These are phyloP conservation scores for Lophotriccus pileatus DNA, from an alignment of 2,797 vertebrate species.

Conservation along the genomic window DNA sequence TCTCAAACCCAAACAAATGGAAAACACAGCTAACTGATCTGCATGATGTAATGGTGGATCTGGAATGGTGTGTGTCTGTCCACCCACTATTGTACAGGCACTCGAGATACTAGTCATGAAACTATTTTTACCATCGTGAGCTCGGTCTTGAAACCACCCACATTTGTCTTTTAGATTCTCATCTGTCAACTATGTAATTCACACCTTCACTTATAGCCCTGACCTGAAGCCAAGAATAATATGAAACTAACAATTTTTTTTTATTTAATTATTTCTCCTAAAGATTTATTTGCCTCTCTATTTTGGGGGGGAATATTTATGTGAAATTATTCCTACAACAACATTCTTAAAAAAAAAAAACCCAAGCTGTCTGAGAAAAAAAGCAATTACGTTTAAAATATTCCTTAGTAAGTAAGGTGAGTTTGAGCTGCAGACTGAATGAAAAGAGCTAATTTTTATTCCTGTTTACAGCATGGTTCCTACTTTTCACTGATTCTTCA, in stretches of 20 bases:
- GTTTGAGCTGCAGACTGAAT: neutral
- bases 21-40: neutral
- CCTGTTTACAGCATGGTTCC: neutral
- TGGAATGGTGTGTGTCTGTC: conserved; percentile 34
- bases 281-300: neutral
- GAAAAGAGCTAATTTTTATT: neutral
- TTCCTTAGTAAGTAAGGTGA: neutral
- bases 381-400: neutral
- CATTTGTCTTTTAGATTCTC: conserved; percentile 51
- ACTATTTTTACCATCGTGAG: conserved; percentile 32
- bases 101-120: conserved; percentile 39
- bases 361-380: neutral
- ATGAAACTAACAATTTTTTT: neutral
- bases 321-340: neutral
- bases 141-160: conserved; percentile 45
- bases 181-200: conserved; percentile 53
- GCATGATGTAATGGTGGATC: neutral
- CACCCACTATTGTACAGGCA: conserved; percentile 44
- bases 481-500: neutral
- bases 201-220: conserved; percentile 27
- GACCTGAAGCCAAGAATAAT: conserved; percentile 45
- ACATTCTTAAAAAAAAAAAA: neutral
- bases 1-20: conserved; percentile 41
- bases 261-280: neutral
- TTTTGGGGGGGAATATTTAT: neutral